Percentiles rank a stretch among this genome's conserved stretches.
These are phyloP conservation scores for Anableps anableps DNA, from an alignment of 2,797 vertebrate species.

Conservation along the genomic window DNA sequence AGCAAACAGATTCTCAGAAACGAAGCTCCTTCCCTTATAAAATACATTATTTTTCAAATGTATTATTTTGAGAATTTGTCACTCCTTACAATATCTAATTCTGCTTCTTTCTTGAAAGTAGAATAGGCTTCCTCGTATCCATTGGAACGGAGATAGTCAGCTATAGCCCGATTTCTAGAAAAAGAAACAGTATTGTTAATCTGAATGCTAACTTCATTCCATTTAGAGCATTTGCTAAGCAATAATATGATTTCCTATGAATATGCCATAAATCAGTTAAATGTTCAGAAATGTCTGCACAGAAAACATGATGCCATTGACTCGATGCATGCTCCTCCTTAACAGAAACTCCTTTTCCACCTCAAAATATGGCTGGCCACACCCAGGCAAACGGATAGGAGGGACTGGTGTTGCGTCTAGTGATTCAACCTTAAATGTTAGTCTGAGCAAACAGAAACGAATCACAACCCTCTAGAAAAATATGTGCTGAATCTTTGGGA, in stretches of 20 bases:
- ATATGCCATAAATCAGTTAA: slow-evolving; percentile 1
- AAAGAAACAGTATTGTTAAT: slow-evolving; percentile 17
- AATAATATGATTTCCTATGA: not conserved
- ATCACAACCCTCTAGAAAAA: slow-evolving; percentile 27
- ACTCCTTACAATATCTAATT: slow-evolving; percentile 93
- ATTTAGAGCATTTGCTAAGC: not conserved
- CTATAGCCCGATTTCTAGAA: slow-evolving; percentile 98
- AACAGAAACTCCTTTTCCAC: slow-evolving; percentile 32
- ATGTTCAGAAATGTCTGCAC: not conserved
- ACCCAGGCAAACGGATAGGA: slow-evolving; percentile 40
- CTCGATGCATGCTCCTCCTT: slow-evolving; percentile 33
- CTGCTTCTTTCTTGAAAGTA: slow-evolving; percentile 99
- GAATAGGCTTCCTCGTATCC: slow-evolving; percentile 99
- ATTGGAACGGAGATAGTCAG: slow-evolving; percentile 98
- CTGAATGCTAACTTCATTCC: not conserved
- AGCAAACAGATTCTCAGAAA: slow-evolving; percentile 29
- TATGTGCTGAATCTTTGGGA: slow-evolving; percentile 24
- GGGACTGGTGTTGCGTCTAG: slow-evolving; percentile 35
- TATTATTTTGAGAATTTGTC: not conserved
- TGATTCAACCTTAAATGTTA: slow-evolving; percentile 46
- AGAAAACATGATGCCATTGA: not conserved
- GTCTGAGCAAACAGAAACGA: slow-evolving; percentile 34
- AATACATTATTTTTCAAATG: not conserved
- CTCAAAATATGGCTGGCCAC: slow-evolving; percentile 48
- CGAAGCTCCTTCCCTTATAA: not conserved